Conservation (phyloP, 2,888 invertebrate species). For the Spialia ferax region DNA sequence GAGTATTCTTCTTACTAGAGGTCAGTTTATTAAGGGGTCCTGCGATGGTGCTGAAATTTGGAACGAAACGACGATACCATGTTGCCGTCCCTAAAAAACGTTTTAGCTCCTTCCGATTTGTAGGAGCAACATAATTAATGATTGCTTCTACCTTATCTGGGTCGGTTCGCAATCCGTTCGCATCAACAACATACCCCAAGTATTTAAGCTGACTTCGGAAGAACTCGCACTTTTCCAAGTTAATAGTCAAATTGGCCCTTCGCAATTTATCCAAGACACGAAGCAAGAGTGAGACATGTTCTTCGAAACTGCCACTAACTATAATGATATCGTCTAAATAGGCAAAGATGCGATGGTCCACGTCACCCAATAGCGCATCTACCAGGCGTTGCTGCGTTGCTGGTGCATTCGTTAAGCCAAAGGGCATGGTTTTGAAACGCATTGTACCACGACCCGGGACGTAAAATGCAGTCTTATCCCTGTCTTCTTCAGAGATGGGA, state of each 20-base stretch:
- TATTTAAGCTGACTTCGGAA: not conserved
- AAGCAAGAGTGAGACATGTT: not conserved
- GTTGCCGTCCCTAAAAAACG: not conserved
- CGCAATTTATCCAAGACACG: not conserved
- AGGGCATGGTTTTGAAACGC: not conserved
- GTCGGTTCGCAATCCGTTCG: not conserved
- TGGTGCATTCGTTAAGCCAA: not conserved
- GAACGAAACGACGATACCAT: not conserved
- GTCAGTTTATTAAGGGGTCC: not conserved
- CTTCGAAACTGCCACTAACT: not conserved
- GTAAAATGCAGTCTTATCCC: not conserved
- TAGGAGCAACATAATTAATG: not conserved
- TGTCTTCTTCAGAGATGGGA: not conserved
- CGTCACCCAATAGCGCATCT: not conserved
- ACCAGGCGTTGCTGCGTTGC: not conserved
- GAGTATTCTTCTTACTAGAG: not conserved
- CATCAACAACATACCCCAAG: not conserved
- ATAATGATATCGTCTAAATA: not conserved
- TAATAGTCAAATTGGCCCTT: not conserved
- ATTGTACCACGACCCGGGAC: not conserved
- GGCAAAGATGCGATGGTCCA: not conserved
- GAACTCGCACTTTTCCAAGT: not conserved
- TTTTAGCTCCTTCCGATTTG: not conserved
- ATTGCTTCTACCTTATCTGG: not conserved
- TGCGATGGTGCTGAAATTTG: not conserved